Conservation (phyloP, 2,888 invertebrate species). For the Cantharis rustica region DNA sequence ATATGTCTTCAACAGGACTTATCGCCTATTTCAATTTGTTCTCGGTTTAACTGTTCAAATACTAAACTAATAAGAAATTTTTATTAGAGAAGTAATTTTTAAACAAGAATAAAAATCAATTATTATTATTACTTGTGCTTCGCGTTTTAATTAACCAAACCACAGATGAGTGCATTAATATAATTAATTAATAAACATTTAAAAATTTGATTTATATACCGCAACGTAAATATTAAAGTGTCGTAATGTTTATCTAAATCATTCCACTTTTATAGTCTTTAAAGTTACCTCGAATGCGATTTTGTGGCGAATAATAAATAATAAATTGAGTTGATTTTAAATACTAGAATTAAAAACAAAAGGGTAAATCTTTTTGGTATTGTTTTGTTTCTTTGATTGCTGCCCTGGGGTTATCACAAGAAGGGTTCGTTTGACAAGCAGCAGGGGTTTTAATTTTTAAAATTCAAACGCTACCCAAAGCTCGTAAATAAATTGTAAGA, state of each 20-base stretch:
- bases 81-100: background rate
- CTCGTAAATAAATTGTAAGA: constrained; percentile 32
- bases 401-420: constrained; percentile 28
- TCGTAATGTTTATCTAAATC: constrained; percentile 2
- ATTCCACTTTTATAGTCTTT: background rate
- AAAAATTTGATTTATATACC: background rate
- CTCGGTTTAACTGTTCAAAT: constrained; percentile 9
- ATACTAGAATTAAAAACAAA: constrained; percentile 10
- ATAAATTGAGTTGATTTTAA: constrained; percentile 1
- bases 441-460: constrained; percentile 32
- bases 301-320: constrained; percentile 1
- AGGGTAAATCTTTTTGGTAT: constrained; percentile 24
- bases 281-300: constrained; percentile 1
- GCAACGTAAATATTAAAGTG: background rate
- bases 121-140: background rate
- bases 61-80: background rate
- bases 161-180: background rate
- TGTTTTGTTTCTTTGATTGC: constrained; percentile 27
- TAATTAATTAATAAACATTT: background rate
- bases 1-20: constrained; percentile 25
- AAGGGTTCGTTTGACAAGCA: constrained; percentile 31
- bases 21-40: constrained; percentile 16
- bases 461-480: constrained; percentile 29
- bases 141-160: background rate
- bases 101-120: background rate